Evolutionary conservation across 2,888 invertebrate species (phyloP).

Genomic region (Drosophila monieri): DNA sequence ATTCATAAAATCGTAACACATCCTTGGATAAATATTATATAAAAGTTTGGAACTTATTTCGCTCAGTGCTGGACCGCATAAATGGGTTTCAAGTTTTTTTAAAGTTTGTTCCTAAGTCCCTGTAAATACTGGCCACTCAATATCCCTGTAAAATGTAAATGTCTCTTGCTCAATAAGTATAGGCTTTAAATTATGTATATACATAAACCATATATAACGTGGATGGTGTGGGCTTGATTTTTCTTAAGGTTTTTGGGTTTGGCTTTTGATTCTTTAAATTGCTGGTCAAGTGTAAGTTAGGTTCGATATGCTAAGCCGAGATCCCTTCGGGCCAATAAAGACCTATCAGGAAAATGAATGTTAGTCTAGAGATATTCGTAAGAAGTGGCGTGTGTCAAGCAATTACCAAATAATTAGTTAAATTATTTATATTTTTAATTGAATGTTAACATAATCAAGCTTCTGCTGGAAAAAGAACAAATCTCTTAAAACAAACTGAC

Average conservation of each 20-base stretch:
- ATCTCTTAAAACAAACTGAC: constrained; percentile 22
- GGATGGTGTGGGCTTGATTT: constrained; percentile 23
- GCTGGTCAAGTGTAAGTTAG: constrained; percentile 64
- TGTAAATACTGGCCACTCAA: constrained; percentile 57
- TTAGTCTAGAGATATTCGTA: constrained; percentile 46
- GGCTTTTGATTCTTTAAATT: constrained; percentile 58
- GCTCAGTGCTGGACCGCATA: constrained; percentile 60
- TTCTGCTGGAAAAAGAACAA: constrained; percentile 42
- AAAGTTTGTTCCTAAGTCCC: constrained; percentile 74
- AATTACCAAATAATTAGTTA: constrained; percentile 76
- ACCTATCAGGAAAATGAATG: constrained; percentile 12
- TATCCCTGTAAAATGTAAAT: constrained; percentile 60
- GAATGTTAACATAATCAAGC: constrained; percentile 64
- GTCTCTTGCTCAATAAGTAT: constrained; percentile 69
- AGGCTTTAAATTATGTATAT: constrained; percentile 56
- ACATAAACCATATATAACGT: constrained; percentile 12
- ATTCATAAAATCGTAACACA: neutral
- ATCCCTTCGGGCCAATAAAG: neutral
- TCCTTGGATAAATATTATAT: neutral
- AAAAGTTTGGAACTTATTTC: constrained; percentile 6
- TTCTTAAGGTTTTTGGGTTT: constrained; percentile 23
- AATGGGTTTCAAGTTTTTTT: constrained; percentile 73
- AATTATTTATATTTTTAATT: constrained; percentile 67
- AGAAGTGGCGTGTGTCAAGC: constrained; percentile 39
- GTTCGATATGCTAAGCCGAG: constrained; percentile 42